Conservation (phyloP, 2,888 invertebrate genomes). For the Charanyca ferruginea region DNA sequence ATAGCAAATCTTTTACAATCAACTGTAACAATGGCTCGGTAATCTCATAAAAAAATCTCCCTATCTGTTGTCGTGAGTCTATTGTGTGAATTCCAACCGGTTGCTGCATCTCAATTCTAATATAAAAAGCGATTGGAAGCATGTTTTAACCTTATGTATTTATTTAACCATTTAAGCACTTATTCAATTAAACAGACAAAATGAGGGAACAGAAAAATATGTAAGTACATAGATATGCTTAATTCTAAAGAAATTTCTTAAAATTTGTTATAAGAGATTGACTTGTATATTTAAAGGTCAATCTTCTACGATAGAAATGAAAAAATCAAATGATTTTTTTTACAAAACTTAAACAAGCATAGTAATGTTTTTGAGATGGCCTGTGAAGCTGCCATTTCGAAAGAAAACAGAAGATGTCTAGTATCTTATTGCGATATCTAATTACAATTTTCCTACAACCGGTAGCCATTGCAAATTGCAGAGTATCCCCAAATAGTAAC, state of each 20-base stretch:
- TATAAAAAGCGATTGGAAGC: neutral
- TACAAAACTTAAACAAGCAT: too few relatives aligned
- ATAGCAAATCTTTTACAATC: constrained; percentile 57
- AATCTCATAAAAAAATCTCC: constrained; percentile 68
- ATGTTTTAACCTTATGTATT: neutral
- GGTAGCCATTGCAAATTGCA: constrained; percentile 58
- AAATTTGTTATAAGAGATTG: too few relatives aligned
- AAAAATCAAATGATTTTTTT: too few relatives aligned
- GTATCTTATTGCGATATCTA: neutral
- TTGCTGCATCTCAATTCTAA: constrained; percentile 29
- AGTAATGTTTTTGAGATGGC: too few relatives aligned
- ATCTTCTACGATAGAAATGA: too few relatives aligned
- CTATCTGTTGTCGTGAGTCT: constrained; percentile 11
- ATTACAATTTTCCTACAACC: constrained; percentile 48
- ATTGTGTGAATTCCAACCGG: constrained; percentile 41
- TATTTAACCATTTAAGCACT: neutral
- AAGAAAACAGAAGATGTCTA: too few relatives aligned
- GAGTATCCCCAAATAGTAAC: constrained; percentile 39
- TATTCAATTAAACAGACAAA: too few relatives aligned
- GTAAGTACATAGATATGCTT: too few relatives aligned
- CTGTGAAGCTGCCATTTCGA: too few relatives aligned
- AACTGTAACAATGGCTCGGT: constrained; percentile 60
- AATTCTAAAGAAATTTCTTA: too few relatives aligned
- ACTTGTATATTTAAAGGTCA: too few relatives aligned
- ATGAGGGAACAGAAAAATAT: too few relatives aligned